phyloP scores from a whole-genome alignment of 2,888 invertebrate genomes.

The Eumerus sabulonum region DNA sequence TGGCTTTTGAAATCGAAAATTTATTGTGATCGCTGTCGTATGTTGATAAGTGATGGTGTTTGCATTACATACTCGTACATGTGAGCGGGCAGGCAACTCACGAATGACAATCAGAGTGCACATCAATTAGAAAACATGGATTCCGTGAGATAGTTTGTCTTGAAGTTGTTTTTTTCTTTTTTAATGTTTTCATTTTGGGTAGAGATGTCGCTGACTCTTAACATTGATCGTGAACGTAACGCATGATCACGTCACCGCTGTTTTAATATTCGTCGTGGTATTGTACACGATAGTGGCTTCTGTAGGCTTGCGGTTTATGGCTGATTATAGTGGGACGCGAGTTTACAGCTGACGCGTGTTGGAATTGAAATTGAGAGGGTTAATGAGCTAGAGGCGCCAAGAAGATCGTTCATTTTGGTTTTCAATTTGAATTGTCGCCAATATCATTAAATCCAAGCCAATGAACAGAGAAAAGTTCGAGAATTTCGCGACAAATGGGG shows the following conservation, averaged over 20 bases:
- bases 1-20: conserved; percentile 47
- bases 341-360: no score
- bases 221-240: conserved; percentile 15
- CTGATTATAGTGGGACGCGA: no score
- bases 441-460: no score
- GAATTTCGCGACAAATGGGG: no score
- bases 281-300: no score
- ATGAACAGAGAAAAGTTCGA: no score
- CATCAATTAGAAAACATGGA: conserved; percentile 49
- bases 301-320: not conserved
- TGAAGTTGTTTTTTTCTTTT: no score
- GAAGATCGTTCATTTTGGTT: no score
- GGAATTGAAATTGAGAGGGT: no score
- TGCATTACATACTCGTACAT: not conserved
- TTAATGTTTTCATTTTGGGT: not conserved
- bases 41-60: conserved; percentile 35
- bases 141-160: conserved; percentile 29
- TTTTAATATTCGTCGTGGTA: conserved; percentile 12
- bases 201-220: not conserved
- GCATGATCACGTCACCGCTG: not conserved
- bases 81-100: conserved; percentile 33
- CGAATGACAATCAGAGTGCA: conserved; percentile 35
- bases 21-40: conserved; percentile 34
- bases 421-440: no score
- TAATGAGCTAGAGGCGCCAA: no score